phyloP scores from a whole-genome alignment of 1,140 invertebrate genomes.

The Anagrus nilaparvatae region DNA sequence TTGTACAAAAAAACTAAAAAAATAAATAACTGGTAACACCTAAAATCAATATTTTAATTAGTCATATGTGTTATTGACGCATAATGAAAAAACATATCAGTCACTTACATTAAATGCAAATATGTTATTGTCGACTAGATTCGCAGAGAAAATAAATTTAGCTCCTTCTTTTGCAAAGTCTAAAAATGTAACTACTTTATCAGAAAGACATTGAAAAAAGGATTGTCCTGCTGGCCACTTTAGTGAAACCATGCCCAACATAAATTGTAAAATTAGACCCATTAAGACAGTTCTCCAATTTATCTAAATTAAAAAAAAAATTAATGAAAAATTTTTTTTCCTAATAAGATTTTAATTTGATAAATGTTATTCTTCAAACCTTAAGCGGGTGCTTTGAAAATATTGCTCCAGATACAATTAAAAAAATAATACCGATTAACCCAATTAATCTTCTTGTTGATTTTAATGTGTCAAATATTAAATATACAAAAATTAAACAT shows the following conservation, averaged over 20 bases:
- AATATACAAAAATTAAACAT: constrained; percentile 43
- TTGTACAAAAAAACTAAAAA: constrained; percentile 80
- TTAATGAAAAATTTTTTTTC: no score
- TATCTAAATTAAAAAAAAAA: no score
- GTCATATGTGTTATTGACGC: constrained; percentile 5
- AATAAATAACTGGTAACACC: constrained; percentile 81
- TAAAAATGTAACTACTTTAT: constrained; percentile 71
- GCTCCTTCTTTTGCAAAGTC: constrained; percentile 68
- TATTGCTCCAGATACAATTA: constrained; percentile 45
- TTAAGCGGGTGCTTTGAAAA: constrained; percentile 57
- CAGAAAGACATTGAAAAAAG: constrained; percentile 71
- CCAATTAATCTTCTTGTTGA: constrained; percentile 55
- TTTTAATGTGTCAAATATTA: constrained; percentile 53
- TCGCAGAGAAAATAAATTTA: constrained; percentile 73
- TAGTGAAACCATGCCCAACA: constrained; percentile 77
- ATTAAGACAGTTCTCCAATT: constrained; percentile 68
- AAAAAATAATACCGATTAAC: constrained; percentile 47
- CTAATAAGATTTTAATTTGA: no score
- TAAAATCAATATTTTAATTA: constrained; percentile 34
- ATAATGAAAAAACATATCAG: neutral
- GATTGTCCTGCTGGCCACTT: constrained; percentile 67
- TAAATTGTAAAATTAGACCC: constrained; percentile 76
- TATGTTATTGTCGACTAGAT: constrained; percentile 50
- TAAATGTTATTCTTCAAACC: no score
- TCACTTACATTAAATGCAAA: constrained; percentile 73